Evolutionary conservation across 2,888 invertebrate species (phyloP), one percentile per base, ranked within the genome.

Genomic region (Temnothorax unifasciatus): DNA sequence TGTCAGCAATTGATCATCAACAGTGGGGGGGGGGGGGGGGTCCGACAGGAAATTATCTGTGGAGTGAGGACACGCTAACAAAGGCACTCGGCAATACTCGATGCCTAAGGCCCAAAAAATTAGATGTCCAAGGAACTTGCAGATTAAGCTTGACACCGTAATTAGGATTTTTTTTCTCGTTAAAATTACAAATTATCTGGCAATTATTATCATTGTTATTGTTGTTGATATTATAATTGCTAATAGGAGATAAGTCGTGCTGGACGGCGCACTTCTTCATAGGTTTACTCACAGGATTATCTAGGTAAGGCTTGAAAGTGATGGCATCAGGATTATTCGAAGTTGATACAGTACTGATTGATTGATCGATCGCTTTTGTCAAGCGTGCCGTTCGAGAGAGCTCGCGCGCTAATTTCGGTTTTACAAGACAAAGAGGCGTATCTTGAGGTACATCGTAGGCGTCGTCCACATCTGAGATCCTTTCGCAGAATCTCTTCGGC

Each of bases 281-380:
- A 18, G 94, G 93, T 77, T 95, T 96, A 82, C 96, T 96, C 63
- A 96, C 88, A 63, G 97, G 96, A 91, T 97, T 97, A 87, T 97
- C 95, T 74, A 97, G 95, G 94, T 97, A 97, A 47, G 97, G 97
- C 93, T 97, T 97, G 95, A 97, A 97, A 59, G 97, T 95, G 93
- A 97, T 97, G 91, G 97, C 96, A 76, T 97, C 97, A 94, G 96
- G 96, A 73, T 59, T 79, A 90, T 95, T 95, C 66, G 95, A 93
- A 74, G 95, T 94, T 88, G 94, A 92, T 57, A 92, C 71, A 81
- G n/a, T 89, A 86, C 21, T 87, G 85, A 21, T 86, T 47, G 90
- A 85, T 34, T 54, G 52, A 9, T 54, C 3, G 9, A 54, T 21
- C 3, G 52, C 9, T 21, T 86, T 89, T 11, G 89, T 92, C 47